Evolutionary conservation across 2,797 vertebrate species (phyloP).

Genomic region (Chelidonichthys spinosus): DNA sequence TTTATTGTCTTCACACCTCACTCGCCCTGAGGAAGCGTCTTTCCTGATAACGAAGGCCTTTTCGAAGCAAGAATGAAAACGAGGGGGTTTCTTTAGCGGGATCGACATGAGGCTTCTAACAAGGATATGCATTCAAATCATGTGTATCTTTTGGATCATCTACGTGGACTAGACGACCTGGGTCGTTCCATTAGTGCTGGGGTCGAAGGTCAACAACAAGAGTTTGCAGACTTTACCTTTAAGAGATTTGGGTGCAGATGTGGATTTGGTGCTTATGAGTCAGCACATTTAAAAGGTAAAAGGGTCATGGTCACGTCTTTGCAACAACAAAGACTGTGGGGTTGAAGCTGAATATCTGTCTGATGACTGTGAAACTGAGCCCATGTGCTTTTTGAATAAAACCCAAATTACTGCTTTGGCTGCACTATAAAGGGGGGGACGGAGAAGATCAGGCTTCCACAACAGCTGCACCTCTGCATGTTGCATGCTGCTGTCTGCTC

Average conservation of each 20-base stretch:
- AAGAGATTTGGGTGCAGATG: slow-evolving; percentile 44
- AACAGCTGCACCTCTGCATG: not conserved
- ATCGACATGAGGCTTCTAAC: not conserved
- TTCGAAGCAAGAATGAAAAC: not conserved
- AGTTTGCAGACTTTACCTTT: slow-evolving; percentile 35
- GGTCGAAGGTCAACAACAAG: slow-evolving; percentile 29
- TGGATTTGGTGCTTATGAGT: slow-evolving; percentile 57
- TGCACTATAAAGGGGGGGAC: slow-evolving; percentile 1
- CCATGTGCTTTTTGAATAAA: not conserved
- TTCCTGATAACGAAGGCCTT: not conserved
- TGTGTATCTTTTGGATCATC: not conserved
- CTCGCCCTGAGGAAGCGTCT: slow-evolving; percentile 7
- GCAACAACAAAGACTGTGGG: slow-evolving; percentile 22
- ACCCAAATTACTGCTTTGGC: not conserved
- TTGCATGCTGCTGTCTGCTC: not conserved
- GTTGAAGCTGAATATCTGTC: slow-evolving; percentile 16
- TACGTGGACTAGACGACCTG: not conserved
- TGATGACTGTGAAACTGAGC: slow-evolving; percentile 26
- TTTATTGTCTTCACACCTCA: slow-evolving; percentile 26
- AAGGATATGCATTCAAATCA: no score
- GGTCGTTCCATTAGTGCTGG: not conserved
- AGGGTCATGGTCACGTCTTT: slow-evolving; percentile 9
- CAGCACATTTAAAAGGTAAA: slow-evolving; percentile 32
- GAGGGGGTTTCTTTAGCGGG: no score
- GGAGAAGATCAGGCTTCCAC: not conserved